Evolutionary conservation across 2,797 vertebrate species (phyloP).

Genomic region (Potorous gilbertii): DNA sequence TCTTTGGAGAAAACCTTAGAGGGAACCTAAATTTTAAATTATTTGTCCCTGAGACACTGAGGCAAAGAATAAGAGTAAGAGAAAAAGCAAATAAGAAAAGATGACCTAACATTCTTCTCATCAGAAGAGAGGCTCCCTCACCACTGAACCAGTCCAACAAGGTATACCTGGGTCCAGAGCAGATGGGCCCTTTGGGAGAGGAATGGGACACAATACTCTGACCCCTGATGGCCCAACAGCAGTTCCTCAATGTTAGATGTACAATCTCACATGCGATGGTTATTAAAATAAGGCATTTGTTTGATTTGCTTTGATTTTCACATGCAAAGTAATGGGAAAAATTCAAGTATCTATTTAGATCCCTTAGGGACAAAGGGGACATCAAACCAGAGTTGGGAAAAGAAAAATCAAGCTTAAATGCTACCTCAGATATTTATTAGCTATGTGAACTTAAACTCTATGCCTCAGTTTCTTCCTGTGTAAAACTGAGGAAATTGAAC

Average conservation of each 20-base stretch:
- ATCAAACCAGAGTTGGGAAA: neutral
- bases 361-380: neutral
- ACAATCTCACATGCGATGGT: neutral
- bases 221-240: neutral
- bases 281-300: neutral
- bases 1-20: neutral
- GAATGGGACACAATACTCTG: neutral
- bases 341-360: neutral
- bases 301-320: neutral
- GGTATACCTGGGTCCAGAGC: neutral
- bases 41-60: neutral
- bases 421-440: neutral
- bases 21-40: neutral
- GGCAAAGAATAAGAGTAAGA: neutral
- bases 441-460: neutral
- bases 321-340: neutral
- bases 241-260: neutral
- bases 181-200: neutral
- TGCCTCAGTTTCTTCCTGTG: neutral
- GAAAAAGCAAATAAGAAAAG: neutral
- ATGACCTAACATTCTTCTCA: neutral
- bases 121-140: neutral
- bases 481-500: neutral
- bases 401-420: neutral
- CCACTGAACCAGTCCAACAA: neutral